Conservation (phyloP, 2,113 vertebrate genomes). For the Pavo muticus region DNA sequence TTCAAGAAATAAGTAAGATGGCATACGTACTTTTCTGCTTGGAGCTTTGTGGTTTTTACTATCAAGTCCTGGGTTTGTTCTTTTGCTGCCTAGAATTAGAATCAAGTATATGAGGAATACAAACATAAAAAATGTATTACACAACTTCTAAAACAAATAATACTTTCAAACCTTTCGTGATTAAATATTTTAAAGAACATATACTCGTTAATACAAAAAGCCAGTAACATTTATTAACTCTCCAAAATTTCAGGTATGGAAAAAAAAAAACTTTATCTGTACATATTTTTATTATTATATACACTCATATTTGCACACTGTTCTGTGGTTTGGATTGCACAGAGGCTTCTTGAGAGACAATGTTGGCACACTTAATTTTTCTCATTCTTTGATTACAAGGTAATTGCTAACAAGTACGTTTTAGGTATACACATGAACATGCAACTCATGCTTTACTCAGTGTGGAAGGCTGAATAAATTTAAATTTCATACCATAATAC, state of each 20-base stretch:
- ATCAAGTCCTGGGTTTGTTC: conserved; percentile 98
- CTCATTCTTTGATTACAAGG: neutral
- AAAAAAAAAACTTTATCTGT: neutral
- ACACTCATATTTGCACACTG: neutral
- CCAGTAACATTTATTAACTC: neutral
- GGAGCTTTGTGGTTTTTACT: conserved; percentile 97
- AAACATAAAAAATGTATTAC: neutral
- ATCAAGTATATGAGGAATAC: neutral
- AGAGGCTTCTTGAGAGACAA: neutral
- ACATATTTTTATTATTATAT: neutral
- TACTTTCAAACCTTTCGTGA: neutral
- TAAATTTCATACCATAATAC: neutral
- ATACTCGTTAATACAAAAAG: neutral
- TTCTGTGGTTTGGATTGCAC: neutral
- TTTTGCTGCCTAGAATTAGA: conserved; percentile 89
- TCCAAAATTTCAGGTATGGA: neutral
- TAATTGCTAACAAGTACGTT: neutral
- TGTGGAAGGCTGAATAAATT: neutral
- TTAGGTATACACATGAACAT: neutral
- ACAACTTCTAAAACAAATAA: neutral
- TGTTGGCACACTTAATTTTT: neutral
- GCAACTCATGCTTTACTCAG: neutral
- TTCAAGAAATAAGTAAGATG: neutral
- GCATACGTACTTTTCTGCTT: conserved; percentile 92
- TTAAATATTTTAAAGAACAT: neutral